These are phyloP conservation scores for Notospermus geniculatus DNA, from an alignment of 1,140 invertebrate species.

Conservation along the genomic window DNA sequence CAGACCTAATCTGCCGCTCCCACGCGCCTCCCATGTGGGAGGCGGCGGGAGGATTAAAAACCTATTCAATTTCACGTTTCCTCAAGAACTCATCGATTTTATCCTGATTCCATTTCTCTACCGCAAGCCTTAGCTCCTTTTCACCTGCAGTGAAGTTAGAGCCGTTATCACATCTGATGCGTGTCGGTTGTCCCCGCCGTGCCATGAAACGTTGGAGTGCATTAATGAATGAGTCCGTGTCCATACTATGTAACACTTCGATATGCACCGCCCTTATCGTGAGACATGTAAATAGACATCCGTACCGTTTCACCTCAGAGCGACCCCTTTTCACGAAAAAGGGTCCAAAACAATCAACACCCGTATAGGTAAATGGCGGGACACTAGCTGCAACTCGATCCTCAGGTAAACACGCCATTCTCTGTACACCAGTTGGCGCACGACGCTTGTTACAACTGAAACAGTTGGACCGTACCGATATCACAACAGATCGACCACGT, in stretches of 20 bases:
- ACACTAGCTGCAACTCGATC: neutral
- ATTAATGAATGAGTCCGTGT: constrained; percentile 12
- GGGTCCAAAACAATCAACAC: neutral
- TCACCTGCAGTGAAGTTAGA: constrained; percentile 12
- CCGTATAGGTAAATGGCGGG: too few relatives aligned
- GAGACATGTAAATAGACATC: constrained; percentile 8
- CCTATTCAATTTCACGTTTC: neutral
- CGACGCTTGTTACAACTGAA: too few relatives aligned
- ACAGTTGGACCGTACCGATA: too few relatives aligned
- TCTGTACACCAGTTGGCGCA: neutral
- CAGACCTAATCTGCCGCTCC: constrained; percentile 8
- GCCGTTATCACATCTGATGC: constrained; percentile 16
- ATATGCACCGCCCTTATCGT: constrained; percentile 11
- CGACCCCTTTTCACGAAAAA: neutral
- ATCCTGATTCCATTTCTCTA: neutral
- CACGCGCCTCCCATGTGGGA: constrained; percentile 3
- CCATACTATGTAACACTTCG: constrained; percentile 11
- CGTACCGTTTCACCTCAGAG: neutral
- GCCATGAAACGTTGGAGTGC: constrained; percentile 12
- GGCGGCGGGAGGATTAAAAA: neutral
- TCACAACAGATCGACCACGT: neutral
- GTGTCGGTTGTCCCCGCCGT: neutral
- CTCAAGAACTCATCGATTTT: neutral
- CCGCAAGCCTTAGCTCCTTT: neutral
- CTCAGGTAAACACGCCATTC: neutral